These are phyloP conservation scores for Oscheius onirici DNA, from an alignment of 2,888 invertebrate genomes.

Conservation along the genomic window DNA sequence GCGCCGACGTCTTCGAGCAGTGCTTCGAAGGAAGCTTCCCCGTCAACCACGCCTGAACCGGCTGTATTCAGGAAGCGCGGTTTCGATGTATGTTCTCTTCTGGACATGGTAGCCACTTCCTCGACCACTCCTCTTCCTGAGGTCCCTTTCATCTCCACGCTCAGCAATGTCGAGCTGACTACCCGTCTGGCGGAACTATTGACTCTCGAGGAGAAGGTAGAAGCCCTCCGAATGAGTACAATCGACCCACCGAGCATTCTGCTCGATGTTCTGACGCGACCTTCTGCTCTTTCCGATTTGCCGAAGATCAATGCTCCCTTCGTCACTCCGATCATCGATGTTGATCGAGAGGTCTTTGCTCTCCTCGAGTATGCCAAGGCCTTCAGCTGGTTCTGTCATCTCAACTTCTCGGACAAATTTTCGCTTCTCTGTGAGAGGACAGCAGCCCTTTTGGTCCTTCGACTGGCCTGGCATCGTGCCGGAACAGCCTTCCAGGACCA, in stretches of 20 bases:
- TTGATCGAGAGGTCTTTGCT: slow-evolving; percentile 29
- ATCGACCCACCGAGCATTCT: slow-evolving; percentile 18
- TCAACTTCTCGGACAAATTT: slow-evolving; percentile 35
- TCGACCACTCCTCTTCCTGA: slow-evolving; percentile 21
- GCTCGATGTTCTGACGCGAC: slow-evolving; percentile 32
- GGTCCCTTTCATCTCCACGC: slow-evolving; percentile 2
- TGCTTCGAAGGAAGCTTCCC: slow-evolving; percentile 22
- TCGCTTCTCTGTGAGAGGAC: slow-evolving; percentile 32
- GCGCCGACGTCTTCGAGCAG: background rate
- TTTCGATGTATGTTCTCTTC: slow-evolving; percentile 32
- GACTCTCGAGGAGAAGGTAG: slow-evolving; percentile 29
- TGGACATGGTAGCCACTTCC: slow-evolving; percentile 28
- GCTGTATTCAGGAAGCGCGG: slow-evolving; percentile 12
- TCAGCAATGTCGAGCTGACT: slow-evolving; percentile 5
- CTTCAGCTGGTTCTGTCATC: slow-evolving; percentile 36
- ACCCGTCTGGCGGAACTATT: slow-evolving; percentile 12
- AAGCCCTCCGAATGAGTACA: slow-evolving; percentile 12
- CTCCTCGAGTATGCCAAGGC: slow-evolving; percentile 32
- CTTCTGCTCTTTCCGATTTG: slow-evolving; percentile 24
- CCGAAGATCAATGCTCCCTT: background rate
- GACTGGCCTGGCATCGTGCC: slow-evolving; percentile 27
- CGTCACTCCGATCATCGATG: slow-evolving; percentile 5
- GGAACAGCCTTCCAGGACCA: slow-evolving; percentile 14
- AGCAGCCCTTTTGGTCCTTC: slow-evolving; percentile 18
- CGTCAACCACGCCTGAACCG: slow-evolving; percentile 18